Conservation (phyloP, 1,140 invertebrate genomes). For the Maniola jurtina region DNA sequence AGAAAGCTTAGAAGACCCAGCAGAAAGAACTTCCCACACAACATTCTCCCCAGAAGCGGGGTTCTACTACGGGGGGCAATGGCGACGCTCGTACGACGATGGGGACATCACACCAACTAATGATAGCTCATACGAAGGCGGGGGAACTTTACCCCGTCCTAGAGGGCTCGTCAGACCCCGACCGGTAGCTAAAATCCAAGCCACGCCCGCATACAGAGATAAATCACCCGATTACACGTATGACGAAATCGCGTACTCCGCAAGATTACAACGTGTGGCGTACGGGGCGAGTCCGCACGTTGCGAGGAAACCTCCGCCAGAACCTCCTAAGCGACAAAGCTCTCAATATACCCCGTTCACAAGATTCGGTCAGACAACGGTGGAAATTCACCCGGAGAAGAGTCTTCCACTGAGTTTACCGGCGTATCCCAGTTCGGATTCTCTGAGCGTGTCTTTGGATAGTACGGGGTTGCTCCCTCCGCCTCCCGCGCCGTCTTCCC, state of each 20-base stretch:
- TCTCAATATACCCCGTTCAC: constrained; percentile 78
- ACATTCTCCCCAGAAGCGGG: constrained; percentile 81
- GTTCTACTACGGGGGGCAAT: constrained; percentile 80
- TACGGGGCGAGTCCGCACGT: constrained; percentile 81
- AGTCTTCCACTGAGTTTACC: constrained; percentile 80
- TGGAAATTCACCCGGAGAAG: constrained; percentile 82
- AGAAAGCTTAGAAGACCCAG: constrained; percentile 87
- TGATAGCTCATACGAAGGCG: constrained; percentile 86
- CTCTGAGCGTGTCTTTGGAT: constrained; percentile 79
- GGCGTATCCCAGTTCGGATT: constrained; percentile 81
- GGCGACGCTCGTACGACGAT: constrained; percentile 92
- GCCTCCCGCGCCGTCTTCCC: constrained; percentile 80
- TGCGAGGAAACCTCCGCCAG: constrained; percentile 88
- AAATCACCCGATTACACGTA: constrained; percentile 78
- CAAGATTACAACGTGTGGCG: constrained; percentile 66
- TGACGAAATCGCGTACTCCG: constrained; percentile 76
- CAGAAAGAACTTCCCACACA: constrained; percentile 81
- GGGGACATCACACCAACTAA: constrained; percentile 94
- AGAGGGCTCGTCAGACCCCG: constrained; percentile 88
- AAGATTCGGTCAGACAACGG: constrained; percentile 80
- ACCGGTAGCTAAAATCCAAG: constrained; percentile 91
- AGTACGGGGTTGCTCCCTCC: constrained; percentile 79
- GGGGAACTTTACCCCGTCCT: constrained; percentile 91
- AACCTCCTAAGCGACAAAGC: constrained; percentile 90
- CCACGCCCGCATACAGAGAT: constrained; percentile 79